Evolutionary conservation across 1,140 invertebrate genomes (phyloP).

Genomic region (Zaprionus camerounensis): DNA sequence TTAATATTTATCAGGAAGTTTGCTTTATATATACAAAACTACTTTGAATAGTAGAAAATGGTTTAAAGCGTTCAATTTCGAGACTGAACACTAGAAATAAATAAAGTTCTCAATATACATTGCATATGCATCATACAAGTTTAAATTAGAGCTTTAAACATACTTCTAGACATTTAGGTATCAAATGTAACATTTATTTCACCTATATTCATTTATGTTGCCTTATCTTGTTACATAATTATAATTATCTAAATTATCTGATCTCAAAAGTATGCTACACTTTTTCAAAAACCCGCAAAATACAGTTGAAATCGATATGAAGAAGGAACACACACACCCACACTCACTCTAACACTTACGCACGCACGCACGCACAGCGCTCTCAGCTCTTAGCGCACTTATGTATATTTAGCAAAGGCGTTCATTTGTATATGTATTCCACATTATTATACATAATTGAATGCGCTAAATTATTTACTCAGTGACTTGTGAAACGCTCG

Average conservation of each 20-base stretch:
- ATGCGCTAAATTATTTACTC: slow-evolving; percentile 72
- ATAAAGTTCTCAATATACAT: too few relatives aligned
- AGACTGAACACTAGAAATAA: too few relatives aligned
- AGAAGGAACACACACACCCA: background rate
- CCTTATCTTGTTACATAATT: background rate
- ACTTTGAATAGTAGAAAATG: too few relatives aligned
- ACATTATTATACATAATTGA: slow-evolving; percentile 78
- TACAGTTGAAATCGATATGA: slow-evolving; percentile 22
- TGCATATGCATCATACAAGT: too few relatives aligned
- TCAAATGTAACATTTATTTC: background rate
- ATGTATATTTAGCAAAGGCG: slow-evolving; percentile 46
- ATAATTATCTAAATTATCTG: background rate
- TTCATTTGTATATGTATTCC: slow-evolving; percentile 30
- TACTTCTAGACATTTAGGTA: background rate
- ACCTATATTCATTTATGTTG: background rate
- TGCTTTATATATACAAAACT: too few relatives aligned
- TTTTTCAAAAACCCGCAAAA: slow-evolving; percentile 7
- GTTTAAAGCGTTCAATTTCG: too few relatives aligned
- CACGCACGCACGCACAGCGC: slow-evolving; percentile 3
- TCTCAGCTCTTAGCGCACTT: slow-evolving; percentile 3
- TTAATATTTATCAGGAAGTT: too few relatives aligned
- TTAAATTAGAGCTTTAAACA: too few relatives aligned
- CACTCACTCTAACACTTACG: background rate
- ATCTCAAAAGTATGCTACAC: background rate
- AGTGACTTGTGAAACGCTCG: slow-evolving; percentile 47